Conservation (phyloP, 2,797 vertebrate species). For the Dicrostonyx torquatus region DNA sequence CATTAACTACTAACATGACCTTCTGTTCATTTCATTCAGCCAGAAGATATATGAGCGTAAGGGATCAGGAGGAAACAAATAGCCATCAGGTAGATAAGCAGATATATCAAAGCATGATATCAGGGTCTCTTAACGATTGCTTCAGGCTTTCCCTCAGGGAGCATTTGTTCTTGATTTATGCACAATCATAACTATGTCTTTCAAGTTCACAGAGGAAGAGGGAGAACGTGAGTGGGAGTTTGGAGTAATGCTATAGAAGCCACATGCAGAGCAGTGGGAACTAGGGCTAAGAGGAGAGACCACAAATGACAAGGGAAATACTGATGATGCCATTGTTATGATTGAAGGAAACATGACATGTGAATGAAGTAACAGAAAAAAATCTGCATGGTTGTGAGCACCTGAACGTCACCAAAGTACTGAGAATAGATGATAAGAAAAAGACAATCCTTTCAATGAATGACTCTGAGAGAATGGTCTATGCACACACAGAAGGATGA, state of each 20-base stretch:
- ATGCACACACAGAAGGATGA: neutral
- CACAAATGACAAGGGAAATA: neutral
- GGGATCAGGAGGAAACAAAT: neutral
- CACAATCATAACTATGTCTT: neutral
- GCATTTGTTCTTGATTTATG: neutral
- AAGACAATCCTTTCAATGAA: neutral
- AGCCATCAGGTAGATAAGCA: neutral
- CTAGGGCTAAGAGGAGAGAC: neutral
- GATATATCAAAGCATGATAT: neutral
- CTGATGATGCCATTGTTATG: neutral
- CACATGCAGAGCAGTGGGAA: neutral
- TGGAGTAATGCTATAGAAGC: neutral
- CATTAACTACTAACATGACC: neutral
- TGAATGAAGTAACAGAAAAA: neutral
- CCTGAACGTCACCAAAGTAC: neutral
- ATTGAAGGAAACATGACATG: neutral
- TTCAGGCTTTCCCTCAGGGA: neutral
- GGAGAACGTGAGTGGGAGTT: neutral
- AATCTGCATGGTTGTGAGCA: neutral
- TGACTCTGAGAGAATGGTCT: neutral
- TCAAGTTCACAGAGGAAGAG: neutral
- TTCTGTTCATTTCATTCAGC: neutral
- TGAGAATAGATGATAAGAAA: neutral
- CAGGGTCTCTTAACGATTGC: neutral
- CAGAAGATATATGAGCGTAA: constrained; percentile 9